A percentile compares a stretch with the other conserved stretches of the same genome.
Evolutionary conservation across 2,888 invertebrate genomes (phyloP).

Genomic region (Ochropleura leucogaster): DNA sequence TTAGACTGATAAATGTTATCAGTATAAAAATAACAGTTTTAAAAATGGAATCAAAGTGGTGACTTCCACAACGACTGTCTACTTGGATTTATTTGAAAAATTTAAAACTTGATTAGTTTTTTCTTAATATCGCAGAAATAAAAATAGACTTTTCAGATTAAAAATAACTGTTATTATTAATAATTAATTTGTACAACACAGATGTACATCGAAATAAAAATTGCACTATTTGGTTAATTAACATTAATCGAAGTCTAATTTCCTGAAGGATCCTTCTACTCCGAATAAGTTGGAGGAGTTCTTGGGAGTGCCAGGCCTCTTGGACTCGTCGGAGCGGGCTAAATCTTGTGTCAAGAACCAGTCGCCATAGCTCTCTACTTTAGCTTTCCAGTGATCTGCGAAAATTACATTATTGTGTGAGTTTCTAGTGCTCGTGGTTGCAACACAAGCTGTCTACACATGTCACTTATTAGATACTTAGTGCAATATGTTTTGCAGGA

Average conservation of each 20-base stretch:
- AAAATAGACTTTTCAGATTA: background rate
- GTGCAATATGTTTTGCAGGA: constrained; percentile 17
- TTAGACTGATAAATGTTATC: background rate
- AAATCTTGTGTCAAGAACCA: constrained; percentile 74
- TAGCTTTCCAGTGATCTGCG: constrained; percentile 75
- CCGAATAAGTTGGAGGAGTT: constrained; percentile 82
- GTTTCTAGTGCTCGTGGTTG: constrained; percentile 47
- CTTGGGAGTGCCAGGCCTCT: constrained; percentile 84
- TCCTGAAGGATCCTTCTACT: constrained; percentile 82
- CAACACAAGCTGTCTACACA: constrained; percentile 6
- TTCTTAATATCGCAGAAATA: background rate
- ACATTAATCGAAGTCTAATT: constrained; percentile 86
- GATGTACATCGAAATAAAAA: constrained; percentile 16
- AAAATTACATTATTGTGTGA: constrained; percentile 71
- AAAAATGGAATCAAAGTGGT: background rate
- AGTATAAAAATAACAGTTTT: background rate
- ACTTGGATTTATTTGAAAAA: background rate
- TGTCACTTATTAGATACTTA: constrained; percentile 8
- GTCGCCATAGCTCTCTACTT: constrained; percentile 79
- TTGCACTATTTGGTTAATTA: constrained; percentile 21
- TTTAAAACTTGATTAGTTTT: background rate
- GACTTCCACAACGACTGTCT: background rate
- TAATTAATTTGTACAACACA: constrained; percentile 28
- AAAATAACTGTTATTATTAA: constrained; percentile 4
- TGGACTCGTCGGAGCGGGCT: constrained; percentile 86